These are phyloP conservation scores for Ectropis crepuscularia DNA, from an alignment of 2,888 invertebrate species.

Conservation along the genomic window DNA sequence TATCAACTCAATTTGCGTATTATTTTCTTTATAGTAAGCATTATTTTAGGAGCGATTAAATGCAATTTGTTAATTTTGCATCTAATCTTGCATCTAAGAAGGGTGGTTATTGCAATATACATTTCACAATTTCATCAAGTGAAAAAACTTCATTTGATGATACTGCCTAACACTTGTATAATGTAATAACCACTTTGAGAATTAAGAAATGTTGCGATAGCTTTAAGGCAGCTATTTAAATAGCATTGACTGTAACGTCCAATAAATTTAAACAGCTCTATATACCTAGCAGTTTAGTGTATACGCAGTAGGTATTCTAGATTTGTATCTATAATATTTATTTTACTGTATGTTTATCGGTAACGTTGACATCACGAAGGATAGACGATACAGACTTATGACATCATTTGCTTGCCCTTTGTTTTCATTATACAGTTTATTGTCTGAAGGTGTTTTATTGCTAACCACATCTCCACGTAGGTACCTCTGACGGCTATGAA, in stretches of 20 bases:
- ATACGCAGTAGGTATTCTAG: constrained; percentile 57
- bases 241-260: constrained; percentile 51
- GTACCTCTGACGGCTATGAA: too few species aligned
- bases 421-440: constrained; percentile 64
- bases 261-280: constrained; percentile 57
- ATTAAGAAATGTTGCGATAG: constrained; percentile 48
- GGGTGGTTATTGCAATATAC: constrained; percentile 29
- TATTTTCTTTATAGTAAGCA: constrained; percentile 39
- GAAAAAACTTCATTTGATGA: not conserved
- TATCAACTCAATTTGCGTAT: constrained; percentile 20
- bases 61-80: constrained; percentile 51
- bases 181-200: constrained; percentile 13
- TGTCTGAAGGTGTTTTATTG: constrained; percentile 51
- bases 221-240: constrained; percentile 37
- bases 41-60: constrained; percentile 32
- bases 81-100: constrained; percentile 49
- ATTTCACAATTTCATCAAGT: not conserved
- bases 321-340: constrained; percentile 51
- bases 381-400: constrained; percentile 50
- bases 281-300: constrained; percentile 49
- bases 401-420: constrained; percentile 68
- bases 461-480: too few species aligned
- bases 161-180: not conserved
- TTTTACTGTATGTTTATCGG: constrained; percentile 46
- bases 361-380: constrained; percentile 55